Conservation (phyloP, 2,888 invertebrate species). For the Adelphocoris suturalis region DNA sequence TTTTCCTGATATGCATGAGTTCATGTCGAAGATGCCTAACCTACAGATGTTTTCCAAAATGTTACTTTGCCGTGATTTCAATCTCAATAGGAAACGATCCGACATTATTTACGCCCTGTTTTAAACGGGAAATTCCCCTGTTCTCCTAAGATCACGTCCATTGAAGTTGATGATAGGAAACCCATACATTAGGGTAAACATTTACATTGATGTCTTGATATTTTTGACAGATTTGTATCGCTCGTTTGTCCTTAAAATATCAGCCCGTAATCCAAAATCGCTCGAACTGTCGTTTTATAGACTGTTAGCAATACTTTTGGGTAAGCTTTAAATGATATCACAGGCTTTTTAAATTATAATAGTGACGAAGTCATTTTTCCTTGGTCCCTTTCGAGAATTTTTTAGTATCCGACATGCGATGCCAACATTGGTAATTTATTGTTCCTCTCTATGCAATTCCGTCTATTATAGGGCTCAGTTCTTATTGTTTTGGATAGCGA, state of each 20-base stretch:
- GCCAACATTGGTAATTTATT: too few species aligned
- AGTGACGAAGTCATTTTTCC: too few species aligned
- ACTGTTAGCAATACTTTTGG: neutral
- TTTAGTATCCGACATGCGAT: too few species aligned
- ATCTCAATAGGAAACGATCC: neutral
- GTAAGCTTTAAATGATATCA: too few species aligned
- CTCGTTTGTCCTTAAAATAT: neutral
- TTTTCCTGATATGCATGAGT: constrained; percentile 3
- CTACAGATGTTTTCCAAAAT: neutral
- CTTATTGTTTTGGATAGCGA: too few species aligned
- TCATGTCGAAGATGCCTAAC: neutral
- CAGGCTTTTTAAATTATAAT: too few species aligned
- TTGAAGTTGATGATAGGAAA: neutral
- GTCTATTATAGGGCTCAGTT: too few species aligned
- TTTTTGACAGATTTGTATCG: neutral
- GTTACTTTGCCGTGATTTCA: neutral
- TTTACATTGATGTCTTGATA: neutral
- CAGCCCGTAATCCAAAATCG: too few species aligned
- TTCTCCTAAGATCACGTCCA: neutral
- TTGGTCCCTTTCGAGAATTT: too few species aligned
- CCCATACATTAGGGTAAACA: neutral
- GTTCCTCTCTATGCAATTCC: too few species aligned
- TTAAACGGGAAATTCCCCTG: neutral
- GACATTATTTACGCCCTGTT: neutral
- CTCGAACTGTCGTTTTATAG: too few species aligned